Conservation (phyloP, 2,113 vertebrate species). For the Amazona vittata region DNA sequence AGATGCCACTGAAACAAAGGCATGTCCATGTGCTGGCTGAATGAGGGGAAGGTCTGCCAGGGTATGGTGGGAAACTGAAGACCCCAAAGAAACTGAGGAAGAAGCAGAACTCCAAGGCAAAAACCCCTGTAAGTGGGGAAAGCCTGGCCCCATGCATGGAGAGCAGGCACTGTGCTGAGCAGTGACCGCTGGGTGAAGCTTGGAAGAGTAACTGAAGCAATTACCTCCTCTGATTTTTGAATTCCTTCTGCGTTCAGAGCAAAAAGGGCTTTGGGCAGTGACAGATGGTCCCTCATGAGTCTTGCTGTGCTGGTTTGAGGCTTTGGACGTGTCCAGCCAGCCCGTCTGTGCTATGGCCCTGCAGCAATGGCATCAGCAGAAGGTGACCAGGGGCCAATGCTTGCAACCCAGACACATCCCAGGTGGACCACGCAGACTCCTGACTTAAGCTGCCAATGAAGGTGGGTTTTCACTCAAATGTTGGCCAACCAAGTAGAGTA, state of each 20-base stretch:
- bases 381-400: neutral
- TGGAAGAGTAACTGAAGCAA: conserved; percentile 14
- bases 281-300: conserved; percentile 34
- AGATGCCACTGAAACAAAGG: neutral
- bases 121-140: neutral
- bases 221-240: neutral
- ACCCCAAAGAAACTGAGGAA: neutral
- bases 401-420: neutral
- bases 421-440: neutral
- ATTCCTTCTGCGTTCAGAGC: neutral
- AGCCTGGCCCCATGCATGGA: neutral
- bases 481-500: neutral
- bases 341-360: neutral
- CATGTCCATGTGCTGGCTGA: accelerated
- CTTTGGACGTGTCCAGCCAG: neutral
- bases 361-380: neutral
- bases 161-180: neutral
- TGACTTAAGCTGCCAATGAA: neutral
- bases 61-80: neutral
- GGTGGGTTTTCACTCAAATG: neutral
- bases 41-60: neutral
- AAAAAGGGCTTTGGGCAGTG: neutral
- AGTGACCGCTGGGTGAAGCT: neutral
- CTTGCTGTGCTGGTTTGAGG: neutral
- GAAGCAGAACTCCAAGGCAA: neutral